Conservation (phyloP, 2,888 invertebrate genomes). For the Lutraria lutraria region DNA sequence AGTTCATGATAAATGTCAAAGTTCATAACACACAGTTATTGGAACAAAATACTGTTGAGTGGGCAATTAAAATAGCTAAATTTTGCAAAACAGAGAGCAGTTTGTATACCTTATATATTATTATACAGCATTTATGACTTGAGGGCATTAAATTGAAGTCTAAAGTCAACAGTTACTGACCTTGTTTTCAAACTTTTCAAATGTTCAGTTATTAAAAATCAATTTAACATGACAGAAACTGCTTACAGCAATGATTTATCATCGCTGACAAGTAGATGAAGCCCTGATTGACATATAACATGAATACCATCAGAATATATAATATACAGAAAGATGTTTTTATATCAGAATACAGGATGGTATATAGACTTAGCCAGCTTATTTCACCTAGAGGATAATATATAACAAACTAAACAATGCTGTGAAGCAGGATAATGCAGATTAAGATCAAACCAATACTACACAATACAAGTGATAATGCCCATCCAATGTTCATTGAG, state of each 20-base stretch:
- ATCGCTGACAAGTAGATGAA: not conserved
- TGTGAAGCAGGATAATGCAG: not conserved
- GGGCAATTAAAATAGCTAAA: no score
- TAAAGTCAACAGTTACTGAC: slow-evolving; percentile 9
- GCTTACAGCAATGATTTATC: slow-evolving; percentile 16
- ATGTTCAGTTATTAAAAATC: slow-evolving; percentile 17
- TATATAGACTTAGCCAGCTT: not conserved
- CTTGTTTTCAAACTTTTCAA: slow-evolving; percentile 9
- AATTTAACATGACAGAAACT: slow-evolving; percentile 8
- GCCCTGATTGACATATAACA: slow-evolving; percentile 1
- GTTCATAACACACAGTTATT: no score
- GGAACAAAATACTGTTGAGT: no score
- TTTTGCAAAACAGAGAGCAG: not conserved
- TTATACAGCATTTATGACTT: not conserved
- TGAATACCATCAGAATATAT: not conserved
- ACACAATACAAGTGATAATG: slow-evolving; percentile 21
- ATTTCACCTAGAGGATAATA: slow-evolving; percentile 4
- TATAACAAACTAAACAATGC: not conserved
- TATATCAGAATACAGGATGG: not conserved
- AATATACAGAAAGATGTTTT: not conserved
- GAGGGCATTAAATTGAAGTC: not conserved
- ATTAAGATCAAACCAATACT: slow-evolving; percentile 17
- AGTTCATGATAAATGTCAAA: not conserved
- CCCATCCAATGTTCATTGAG: slow-evolving; percentile 1
- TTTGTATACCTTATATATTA: not conserved